Base-by-base conservation (phyloP, 1,140 invertebrate genomes). In the Gryon sp. region DNA sequence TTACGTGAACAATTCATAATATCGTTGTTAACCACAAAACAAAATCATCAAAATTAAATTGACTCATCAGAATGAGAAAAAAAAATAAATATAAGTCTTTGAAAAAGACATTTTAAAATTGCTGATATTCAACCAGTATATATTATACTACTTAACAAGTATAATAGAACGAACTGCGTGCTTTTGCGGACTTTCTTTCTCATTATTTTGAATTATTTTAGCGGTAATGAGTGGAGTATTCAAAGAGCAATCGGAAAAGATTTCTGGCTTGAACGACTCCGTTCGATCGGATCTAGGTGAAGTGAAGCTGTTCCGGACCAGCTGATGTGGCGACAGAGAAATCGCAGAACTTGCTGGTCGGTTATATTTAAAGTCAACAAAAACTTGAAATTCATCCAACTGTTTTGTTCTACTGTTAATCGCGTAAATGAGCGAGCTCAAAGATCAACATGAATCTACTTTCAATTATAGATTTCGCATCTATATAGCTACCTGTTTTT, bases 301-400 rank as follows among this genome's bases (percentile, higher is more conserved):
- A 60, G 66, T 59, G 15, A 62, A 40, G 24, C 19, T 74, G 79
- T 82, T 82, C 77, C 81, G 78, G 81, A 74, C 78, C 77, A 81
- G 77, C 65, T 80, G 77, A 82, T 78, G 60, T 55, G 75, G 53
- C 66, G 81, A 81, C 79, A 80, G 81, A 82, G 81, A 82, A 82
- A 82, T 81, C 79, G 62, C 36, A 75, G 65, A 75, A 69, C 62
- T 36, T 19, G 18, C 72, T 63, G 46, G 60, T 46, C 50, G 30
- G 41, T 70, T 80, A 74, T 73, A 69, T 48, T 60, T 48, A 66
- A 69, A 74, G 63, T 75, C 57, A 70, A 76, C 68, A 78, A 82
- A 82, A 79, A 79, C 60, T 70, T 50, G 40, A 55, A 70, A 70
- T 62, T 26, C 48, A 43, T 59, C 45, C 40, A 24, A 15, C 48